Evolutionary conservation across 2,113 vertebrate genomes (phyloP), one percentile per base, ranked within the genome.

Genomic region (Sapayoa aenigma): DNA sequence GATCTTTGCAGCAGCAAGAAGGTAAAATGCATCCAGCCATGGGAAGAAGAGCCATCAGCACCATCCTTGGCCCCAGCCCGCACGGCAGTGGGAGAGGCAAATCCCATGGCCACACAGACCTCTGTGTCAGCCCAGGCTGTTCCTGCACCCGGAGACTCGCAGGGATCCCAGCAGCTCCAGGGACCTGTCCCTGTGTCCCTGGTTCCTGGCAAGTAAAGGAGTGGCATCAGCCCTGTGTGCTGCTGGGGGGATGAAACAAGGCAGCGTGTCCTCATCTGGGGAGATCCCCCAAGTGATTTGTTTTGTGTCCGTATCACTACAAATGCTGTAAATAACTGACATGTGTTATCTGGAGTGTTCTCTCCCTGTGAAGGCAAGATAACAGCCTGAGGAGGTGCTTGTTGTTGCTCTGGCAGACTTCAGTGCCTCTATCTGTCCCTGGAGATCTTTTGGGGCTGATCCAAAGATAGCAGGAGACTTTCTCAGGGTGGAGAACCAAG

Each of bases 51-150:
- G 56, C 50, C 6, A 60, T 31, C 69, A 41, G 81, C 84, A 41
- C 3, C 55, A 3, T 39, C 22, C 69, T 50, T 30, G 1, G 35
- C 33, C 42, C 24, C 1, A 5, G 65, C 53, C 33, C 0, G 2
- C 18, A 17, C 0, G 7, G 65, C 41, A 56, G 19, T 1, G 20
- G 12, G 24, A 49, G 82, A 41, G 35, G 28, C 4, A 44, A 20
- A 65, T 33, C 46, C 65, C 3, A 0, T 2, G 2, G 31, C 42
- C 0, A 0, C 14, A 18, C 0, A 11, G 65, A 9, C 17, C 52
- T 33, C 60, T 9, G 30, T 1, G 1, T 11, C 18, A 27, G 28
- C 39, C 12, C 39, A 3, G 39, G 39, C 52, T 59, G 23, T 13
- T 59, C 35, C 33, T 55, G 13, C 41, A 31, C 30, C 58, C 12